Evolutionary conservation across 2,113 vertebrate genomes (phyloP).

Genomic region (Okapia johnstoni): DNA sequence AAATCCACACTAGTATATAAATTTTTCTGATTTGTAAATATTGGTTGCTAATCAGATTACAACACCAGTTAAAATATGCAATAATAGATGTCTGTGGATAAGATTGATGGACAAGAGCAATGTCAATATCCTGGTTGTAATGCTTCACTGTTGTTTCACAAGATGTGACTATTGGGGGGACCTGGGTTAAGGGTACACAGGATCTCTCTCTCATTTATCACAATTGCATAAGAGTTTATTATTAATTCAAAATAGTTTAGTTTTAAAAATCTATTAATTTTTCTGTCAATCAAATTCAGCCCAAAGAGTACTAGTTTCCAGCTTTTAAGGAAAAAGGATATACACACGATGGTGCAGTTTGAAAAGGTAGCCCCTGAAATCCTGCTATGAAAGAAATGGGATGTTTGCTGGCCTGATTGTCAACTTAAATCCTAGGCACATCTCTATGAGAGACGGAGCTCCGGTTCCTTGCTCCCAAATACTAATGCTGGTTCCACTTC

Average conservation of each 20-base stretch:
- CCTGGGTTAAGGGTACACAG: not conserved
- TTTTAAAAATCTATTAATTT: not conserved
- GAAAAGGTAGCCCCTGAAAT: not conserved
- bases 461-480: not conserved
- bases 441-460: not conserved
- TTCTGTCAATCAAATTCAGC: not conserved
- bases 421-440: not conserved
- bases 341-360: not conserved
- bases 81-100: not conserved
- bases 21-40: not conserved
- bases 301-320: not conserved
- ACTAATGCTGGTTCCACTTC: not conserved
- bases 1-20: not conserved
- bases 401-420: not conserved
- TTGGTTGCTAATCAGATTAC: not conserved
- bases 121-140: not conserved
- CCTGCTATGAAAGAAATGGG: not conserved
- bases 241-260: not conserved
- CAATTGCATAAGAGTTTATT: not conserved
- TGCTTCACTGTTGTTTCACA: not conserved
- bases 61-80: not conserved
- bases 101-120: not conserved
- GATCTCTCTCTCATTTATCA: not conserved
- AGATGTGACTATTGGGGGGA: not conserved
- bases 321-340: not conserved